These are phyloP conservation scores for Phasia obesa DNA, from an alignment of 2,888 invertebrate species.

Conservation along the genomic window DNA sequence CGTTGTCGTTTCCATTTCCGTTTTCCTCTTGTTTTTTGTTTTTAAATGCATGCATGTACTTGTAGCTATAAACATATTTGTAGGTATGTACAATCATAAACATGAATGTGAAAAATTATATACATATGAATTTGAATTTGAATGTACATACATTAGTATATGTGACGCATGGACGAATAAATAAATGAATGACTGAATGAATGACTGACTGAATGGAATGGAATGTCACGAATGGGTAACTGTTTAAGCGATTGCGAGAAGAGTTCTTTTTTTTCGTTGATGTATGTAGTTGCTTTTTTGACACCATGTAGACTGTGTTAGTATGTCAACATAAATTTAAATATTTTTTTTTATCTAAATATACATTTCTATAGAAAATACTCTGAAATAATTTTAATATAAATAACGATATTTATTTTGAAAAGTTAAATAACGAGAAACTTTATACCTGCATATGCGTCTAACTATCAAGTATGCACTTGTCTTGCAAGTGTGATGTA, in stretches of 20 bases:
- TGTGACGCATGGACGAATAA: neutral
- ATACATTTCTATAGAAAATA: neutral
- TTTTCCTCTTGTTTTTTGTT: slow-evolving; percentile 41
- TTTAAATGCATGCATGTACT: neutral
- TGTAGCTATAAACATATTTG: neutral
- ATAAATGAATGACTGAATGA: slow-evolving; percentile 40
- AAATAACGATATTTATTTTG: neutral
- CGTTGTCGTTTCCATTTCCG: slow-evolving; percentile 69
- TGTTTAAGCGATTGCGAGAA: slow-evolving; percentile 38
- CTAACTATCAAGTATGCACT: neutral
- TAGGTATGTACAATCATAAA: neutral
- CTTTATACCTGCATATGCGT: neutral
- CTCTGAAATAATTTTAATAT: neutral
- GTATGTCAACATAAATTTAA: neutral
- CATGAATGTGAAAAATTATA: neutral
- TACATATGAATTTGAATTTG: neutral
- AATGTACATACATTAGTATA: neutral
- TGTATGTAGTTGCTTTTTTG: neutral
- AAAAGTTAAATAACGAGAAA: neutral
- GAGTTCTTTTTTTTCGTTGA: neutral
- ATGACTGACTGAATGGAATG: slow-evolving; percentile 36
- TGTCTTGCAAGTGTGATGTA: slow-evolving; percentile 5
- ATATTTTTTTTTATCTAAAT: neutral
- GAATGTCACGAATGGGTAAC: slow-evolving; percentile 36
- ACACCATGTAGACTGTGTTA: neutral